phyloP scores from a whole-genome alignment of 2,113 vertebrate species.

The Deroptyus accipitrinus region DNA sequence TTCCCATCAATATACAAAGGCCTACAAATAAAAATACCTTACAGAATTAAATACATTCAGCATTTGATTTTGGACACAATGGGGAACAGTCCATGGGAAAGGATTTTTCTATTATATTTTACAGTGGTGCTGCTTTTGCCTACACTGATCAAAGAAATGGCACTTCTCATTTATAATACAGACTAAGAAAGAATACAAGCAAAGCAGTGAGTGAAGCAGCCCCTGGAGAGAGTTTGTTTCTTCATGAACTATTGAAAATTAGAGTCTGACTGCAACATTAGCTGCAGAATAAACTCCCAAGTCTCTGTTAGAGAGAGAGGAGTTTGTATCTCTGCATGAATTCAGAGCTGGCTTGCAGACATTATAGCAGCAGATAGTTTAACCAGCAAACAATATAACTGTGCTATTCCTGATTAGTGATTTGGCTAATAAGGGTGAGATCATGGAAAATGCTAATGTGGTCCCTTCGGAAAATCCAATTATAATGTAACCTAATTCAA shows the following conservation, averaged over 20 bases:
- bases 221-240: background rate
- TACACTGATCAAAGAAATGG: background rate
- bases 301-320: background rate
- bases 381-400: background rate
- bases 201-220: background rate
- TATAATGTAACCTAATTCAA: slow-evolving; percentile 43
- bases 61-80: background rate
- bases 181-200: background rate
- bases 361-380: slow-evolving; percentile 4
- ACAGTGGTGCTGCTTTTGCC: background rate
- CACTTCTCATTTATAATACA: fast-evolving
- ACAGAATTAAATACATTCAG: background rate
- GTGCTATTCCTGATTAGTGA: slow-evolving; percentile 19
- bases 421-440: slow-evolving; percentile 65
- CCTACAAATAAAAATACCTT: background rate
- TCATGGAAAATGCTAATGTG: slow-evolving; percentile 64
- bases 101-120: background rate
- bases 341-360: background rate
- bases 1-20: background rate
- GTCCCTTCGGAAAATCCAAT: slow-evolving; percentile 58
- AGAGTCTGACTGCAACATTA: background rate
- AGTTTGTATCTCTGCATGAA: background rate
- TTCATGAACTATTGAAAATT: background rate
- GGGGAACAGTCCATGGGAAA: background rate
- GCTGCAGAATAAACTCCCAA: background rate